A percentile compares a stretch with the other conserved stretches of the same genome.
These are phyloP conservation scores for Taphrorychus bicolor DNA, from an alignment of 2,888 invertebrate species.

Conservation along the genomic window DNA sequence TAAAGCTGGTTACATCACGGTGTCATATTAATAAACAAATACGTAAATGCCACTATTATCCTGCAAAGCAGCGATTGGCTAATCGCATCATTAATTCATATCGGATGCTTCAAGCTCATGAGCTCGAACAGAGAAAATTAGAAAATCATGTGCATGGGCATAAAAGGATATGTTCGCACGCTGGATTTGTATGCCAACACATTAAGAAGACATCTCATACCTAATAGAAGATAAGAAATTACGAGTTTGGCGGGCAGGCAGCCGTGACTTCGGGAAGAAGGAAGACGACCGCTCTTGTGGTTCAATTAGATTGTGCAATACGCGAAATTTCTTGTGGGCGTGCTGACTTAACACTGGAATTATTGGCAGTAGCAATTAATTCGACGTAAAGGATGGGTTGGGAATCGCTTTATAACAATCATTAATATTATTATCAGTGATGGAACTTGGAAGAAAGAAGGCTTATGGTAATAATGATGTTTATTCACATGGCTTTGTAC, in stretches of 20 bases:
- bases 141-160: conserved; percentile 33
- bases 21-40: no score
- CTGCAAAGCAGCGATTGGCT: conserved; percentile 2
- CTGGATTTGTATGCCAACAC: conserved; percentile 30
- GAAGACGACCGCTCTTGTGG: not conserved
- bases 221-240: conserved; percentile 28
- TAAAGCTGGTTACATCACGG: no score
- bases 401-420: not conserved
- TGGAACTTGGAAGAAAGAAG: no score
- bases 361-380: no score
- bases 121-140: conserved; percentile 24
- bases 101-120: conserved; percentile 16
- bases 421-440: no score
- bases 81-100: conserved; percentile 21
- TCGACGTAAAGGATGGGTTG: no score
- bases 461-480: no score
- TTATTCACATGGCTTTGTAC: no score
- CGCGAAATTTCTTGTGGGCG: not conserved
- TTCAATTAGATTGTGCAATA: not conserved
- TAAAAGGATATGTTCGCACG: conserved; percentile 40
- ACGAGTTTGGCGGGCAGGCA: conserved; percentile 32
- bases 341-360: not conserved
- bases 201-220: conserved; percentile 24
- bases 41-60: not conserved
- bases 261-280: conserved; percentile 29